These are phyloP conservation scores for Myrmecobius fasciatus DNA, from an alignment of 2,113 vertebrate genomes.

Conservation along the genomic window DNA sequence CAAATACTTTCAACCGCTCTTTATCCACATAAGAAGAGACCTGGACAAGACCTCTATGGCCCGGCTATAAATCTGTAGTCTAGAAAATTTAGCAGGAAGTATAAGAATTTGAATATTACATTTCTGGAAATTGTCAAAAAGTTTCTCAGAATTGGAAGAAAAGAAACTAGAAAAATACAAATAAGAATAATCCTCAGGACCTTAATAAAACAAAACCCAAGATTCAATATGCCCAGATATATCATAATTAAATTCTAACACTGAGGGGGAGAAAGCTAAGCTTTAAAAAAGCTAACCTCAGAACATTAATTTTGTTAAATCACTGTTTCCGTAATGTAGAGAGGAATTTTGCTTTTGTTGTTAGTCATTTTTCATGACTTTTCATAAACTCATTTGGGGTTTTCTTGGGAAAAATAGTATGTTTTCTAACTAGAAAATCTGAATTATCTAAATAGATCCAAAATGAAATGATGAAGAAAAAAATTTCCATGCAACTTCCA, in stretches of 20 bases:
- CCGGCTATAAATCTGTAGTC: neutral
- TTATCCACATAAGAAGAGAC: neutral
- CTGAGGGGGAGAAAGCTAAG: neutral
- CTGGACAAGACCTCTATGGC: neutral
- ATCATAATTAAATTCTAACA: neutral
- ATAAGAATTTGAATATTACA: neutral
- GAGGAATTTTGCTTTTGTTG: neutral
- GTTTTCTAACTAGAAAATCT: neutral
- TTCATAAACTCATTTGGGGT: too few relatives aligned
- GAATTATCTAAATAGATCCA: neutral
- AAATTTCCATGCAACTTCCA: too few relatives aligned
- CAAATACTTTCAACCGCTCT: neutral
- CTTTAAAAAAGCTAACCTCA: neutral
- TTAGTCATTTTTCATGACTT: too few relatives aligned
- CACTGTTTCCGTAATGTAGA: neutral
- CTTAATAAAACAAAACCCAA: neutral
- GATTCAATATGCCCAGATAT: neutral
- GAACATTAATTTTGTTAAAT: neutral
- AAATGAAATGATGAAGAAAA: neutral
- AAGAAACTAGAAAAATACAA: neutral
- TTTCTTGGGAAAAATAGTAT: neutral
- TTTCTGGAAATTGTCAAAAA: neutral
- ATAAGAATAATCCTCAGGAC: neutral
- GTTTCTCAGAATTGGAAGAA: neutral
- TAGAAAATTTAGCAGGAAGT: neutral